phyloP scores from a whole-genome alignment of 2,888 invertebrate genomes.

The Agonum fuliginosum region DNA sequence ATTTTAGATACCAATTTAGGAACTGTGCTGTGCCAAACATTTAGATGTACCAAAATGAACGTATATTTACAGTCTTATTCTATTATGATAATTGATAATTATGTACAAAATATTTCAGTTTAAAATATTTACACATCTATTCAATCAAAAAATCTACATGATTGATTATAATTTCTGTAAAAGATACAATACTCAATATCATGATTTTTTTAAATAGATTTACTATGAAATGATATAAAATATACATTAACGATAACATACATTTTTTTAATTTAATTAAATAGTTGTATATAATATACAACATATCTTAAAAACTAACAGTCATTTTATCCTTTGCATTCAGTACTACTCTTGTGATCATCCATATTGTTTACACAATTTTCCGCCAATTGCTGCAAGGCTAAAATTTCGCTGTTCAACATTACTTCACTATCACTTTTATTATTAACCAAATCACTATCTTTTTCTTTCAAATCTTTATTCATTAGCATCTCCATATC shows the following conservation, averaged over 20 bases:
- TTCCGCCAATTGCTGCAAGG: conserved; percentile 51
- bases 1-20: conserved; percentile 1
- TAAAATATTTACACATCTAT: not conserved
- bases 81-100: too few species aligned
- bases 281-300: conserved; percentile 10
- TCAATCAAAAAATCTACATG: not conserved
- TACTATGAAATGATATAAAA: not conserved
- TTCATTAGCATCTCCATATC: not conserved
- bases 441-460: conserved; percentile 16
- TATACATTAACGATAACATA: not conserved
- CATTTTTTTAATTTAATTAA: not conserved
- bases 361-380: conserved; percentile 44
- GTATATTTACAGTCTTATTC: conserved; percentile 1
- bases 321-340: conserved; percentile 42
- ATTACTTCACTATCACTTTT: conserved; percentile 33
- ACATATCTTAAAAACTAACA: not conserved
- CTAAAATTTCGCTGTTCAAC: conserved; percentile 49
- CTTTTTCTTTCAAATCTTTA: not conserved
- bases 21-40: conserved; percentile 11
- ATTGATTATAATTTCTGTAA: not conserved
- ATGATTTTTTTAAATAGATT: not conserved
- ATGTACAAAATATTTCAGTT: not conserved
- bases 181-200: not conserved
- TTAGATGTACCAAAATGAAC: not conserved
- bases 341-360: conserved; percentile 39